These are phyloP conservation scores for Protonibea diacanthus DNA, from an alignment of 2,797 vertebrate genomes.

Conservation along the genomic window DNA sequence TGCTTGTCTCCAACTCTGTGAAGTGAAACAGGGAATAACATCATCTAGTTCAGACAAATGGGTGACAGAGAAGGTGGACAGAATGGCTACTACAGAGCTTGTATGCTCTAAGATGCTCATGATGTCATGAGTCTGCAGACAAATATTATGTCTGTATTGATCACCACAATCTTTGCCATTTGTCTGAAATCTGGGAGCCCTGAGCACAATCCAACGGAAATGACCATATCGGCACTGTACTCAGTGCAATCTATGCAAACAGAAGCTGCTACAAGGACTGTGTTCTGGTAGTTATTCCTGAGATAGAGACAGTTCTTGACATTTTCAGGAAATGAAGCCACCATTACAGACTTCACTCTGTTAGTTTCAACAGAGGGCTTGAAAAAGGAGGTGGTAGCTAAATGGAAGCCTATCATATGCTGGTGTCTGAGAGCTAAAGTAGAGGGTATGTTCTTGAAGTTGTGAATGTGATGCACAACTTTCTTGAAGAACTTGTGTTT, in stretches of 20 bases:
- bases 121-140: slow-evolving; percentile 50
- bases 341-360: slow-evolving; percentile 21
- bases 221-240: slow-evolving; percentile 23
- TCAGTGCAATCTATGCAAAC: slow-evolving; percentile 18
- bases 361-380: slow-evolving; percentile 23
- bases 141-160: slow-evolving; percentile 41
- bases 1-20: slow-evolving; percentile 31
- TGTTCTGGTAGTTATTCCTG: background rate
- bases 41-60: slow-evolving; percentile 59
- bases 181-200: slow-evolving; percentile 60
- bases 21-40: slow-evolving; percentile 42
- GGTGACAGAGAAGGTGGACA: slow-evolving; percentile 13
- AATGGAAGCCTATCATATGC: slow-evolving; percentile 15
- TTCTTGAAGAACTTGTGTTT: slow-evolving; percentile 29
- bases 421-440: slow-evolving; percentile 16
- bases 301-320: background rate
- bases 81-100: slow-evolving; percentile 39
- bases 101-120: slow-evolving; percentile 53
- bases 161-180: slow-evolving; percentile 46
- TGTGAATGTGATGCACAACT: slow-evolving; percentile 2
- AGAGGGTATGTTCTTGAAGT: slow-evolving; percentile 24
- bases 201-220: slow-evolving; percentile 42
- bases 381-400: slow-evolving; percentile 2
- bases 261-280: slow-evolving; percentile 23
- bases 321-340: slow-evolving; percentile 12